phyloP scores from a whole-genome alignment of 2,888 invertebrate species.

The Cantharis flavilabris region DNA sequence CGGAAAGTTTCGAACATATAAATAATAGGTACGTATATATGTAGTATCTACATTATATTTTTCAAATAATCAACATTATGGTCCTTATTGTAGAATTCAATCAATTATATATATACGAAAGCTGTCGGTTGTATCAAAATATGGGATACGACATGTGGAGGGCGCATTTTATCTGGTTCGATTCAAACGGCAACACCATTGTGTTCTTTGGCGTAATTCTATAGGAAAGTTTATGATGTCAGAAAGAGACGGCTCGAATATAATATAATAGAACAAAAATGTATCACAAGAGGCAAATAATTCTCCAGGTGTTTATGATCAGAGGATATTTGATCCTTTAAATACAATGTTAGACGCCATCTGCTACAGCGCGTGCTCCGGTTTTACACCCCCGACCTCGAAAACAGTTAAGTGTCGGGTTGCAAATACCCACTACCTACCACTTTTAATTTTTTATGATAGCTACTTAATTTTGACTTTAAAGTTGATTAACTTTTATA shows the following conservation, averaged over 20 bases:
- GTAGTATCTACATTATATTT: not conserved
- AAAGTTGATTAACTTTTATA: not conserved
- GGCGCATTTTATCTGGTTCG: slow-evolving; percentile 10
- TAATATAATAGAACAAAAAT: slow-evolving; percentile 2
- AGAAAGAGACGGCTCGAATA: not conserved
- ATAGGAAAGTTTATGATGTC: not conserved
- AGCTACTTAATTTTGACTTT: not conserved
- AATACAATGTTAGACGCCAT: slow-evolving; percentile 26
- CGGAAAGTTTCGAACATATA: not conserved
- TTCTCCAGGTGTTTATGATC: slow-evolving; percentile 30
- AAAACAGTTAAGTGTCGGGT: slow-evolving; percentile 22
- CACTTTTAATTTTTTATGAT: not conserved
- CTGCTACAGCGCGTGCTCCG: slow-evolving; percentile 30
- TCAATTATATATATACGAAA: slow-evolving; percentile 16
- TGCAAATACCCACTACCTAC: slow-evolving; percentile 11
- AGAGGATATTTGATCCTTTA: slow-evolving; percentile 26
- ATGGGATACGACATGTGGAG: slow-evolving; percentile 19
- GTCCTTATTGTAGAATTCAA: slow-evolving; percentile 15
- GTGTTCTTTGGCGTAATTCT: not conserved
- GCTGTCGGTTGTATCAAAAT: slow-evolving; percentile 31
- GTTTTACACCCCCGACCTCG: slow-evolving; percentile 24
- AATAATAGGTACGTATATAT: too few species aligned
- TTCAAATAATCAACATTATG: slow-evolving; percentile 7
- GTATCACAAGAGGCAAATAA: slow-evolving; percentile 18
- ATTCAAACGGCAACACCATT: not conserved